phyloP scores from a whole-genome alignment of 2,113 vertebrate species.

The Oreocharis arfaki region DNA sequence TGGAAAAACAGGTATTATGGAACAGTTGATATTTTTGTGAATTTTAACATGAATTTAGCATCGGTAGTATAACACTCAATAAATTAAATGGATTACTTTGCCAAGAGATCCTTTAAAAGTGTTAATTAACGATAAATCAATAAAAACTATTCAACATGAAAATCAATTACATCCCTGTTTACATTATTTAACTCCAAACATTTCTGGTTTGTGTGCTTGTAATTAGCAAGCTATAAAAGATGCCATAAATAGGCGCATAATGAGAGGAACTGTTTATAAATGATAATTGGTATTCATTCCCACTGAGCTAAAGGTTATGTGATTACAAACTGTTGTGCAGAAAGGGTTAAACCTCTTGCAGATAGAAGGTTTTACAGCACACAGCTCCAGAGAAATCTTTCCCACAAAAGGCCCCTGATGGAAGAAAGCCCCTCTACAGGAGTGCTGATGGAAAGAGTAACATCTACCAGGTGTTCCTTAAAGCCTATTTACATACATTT shows the following conservation, averaged over 20 bases:
- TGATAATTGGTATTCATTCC: constrained; percentile 61
- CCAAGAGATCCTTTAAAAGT: constrained; percentile 55
- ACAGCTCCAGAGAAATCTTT: background rate
- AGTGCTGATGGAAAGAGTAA: background rate
- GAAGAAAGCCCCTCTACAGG: background rate
- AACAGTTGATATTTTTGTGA: background rate
- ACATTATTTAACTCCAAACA: constrained; percentile 71
- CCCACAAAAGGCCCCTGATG: background rate
- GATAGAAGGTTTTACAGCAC: background rate
- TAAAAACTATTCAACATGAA: constrained; percentile 66
- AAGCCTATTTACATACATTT: background rate
- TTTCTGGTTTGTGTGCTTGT: constrained; percentile 60
- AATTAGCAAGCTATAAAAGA: constrained; percentile 73
- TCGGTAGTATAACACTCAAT: constrained; percentile 25
- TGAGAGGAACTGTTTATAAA: constrained; percentile 63
- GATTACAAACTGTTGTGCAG: background rate
- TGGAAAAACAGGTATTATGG: constrained; percentile 15
- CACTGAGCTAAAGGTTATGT: constrained; percentile 50
- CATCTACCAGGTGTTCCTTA: background rate
- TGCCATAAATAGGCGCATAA: constrained; percentile 61
- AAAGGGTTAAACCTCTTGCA: constrained; percentile 48
- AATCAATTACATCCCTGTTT: constrained; percentile 66
- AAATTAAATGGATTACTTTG: constrained; percentile 61
- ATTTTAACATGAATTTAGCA: constrained; percentile 11
- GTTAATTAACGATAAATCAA: constrained; percentile 74